A percentile compares a stretch with the other conserved stretches of the same genome.
Evolutionary conservation across 2,113 vertebrate genomes (phyloP).

Genomic region (Rhinoderma darwinii): DNA sequence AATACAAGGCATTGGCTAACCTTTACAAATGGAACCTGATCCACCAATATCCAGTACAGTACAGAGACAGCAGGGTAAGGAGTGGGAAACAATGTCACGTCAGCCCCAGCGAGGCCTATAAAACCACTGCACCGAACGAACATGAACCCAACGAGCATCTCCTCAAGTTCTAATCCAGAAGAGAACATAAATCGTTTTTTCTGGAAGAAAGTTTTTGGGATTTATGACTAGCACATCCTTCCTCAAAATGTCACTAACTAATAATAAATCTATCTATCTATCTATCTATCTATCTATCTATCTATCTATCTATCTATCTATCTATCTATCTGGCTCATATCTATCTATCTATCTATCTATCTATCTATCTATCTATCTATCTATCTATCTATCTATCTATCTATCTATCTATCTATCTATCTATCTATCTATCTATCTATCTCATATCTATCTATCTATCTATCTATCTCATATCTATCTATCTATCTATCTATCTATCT

Average conservation of each 20-base stretch:
- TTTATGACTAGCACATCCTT: neutral
- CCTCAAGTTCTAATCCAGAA: neutral
- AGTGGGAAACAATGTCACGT: constrained; percentile 21
- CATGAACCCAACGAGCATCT: neutral
- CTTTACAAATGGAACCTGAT: neutral
- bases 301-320: neutral
- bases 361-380: neutral
- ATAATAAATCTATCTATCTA: neutral
- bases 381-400: no score
- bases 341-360: neutral
- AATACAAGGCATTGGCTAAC: neutral
- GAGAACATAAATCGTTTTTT: constrained; percentile 1
- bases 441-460: no score
- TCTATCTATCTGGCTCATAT: no score
- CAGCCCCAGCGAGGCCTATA: constrained; percentile 8
- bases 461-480: no score
- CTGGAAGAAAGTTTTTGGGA: neutral
- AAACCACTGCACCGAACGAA: neutral
- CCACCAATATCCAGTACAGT: neutral
- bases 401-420: no score
- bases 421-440: no score
- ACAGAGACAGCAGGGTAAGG: neutral
- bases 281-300: neutral
- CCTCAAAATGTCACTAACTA: neutral
- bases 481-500: no score